These are phyloP conservation scores for Aphidoletes aphidimyza DNA, from an alignment of 2,888 invertebrate species.

Conservation along the genomic window DNA sequence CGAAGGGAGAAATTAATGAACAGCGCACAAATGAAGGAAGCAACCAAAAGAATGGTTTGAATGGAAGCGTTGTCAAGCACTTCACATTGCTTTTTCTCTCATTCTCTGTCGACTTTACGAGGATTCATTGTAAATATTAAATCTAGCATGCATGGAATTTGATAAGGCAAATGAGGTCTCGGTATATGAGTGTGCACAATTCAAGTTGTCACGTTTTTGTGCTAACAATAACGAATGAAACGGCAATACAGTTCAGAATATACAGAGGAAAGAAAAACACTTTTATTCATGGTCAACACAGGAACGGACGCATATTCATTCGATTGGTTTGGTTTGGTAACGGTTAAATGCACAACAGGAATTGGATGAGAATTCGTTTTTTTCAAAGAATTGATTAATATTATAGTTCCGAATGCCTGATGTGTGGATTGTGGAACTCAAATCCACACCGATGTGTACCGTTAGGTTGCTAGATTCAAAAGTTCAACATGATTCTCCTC, in stretches of 20 bases:
- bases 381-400: neutral
- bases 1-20: no score
- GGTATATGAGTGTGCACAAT: neutral
- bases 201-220: conserved; percentile 7
- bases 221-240: neutral
- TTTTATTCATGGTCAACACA: neutral
- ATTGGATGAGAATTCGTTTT: neutral
- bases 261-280: no score
- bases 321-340: conserved; percentile 12
- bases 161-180: conserved; percentile 12
- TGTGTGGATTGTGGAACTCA: neutral
- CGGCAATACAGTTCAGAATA: neutral
- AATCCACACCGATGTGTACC: neutral
- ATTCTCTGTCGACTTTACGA: no score
- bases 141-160: conserved; percentile 25
- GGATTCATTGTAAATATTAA: conserved; percentile 6
- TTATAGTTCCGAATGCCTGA: neutral
- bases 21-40: no score
- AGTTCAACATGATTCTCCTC: neutral
- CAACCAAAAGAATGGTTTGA: no score
- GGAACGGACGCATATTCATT: neutral
- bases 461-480: neutral
- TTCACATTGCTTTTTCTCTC: neutral
- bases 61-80: no score
- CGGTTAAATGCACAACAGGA: neutral